A percentile compares a stretch with the other conserved stretches of the same genome.
Conservation (phyloP, 92 coral and sea anemone genomes). For the Anthopleura xanthogrammica region DNA sequence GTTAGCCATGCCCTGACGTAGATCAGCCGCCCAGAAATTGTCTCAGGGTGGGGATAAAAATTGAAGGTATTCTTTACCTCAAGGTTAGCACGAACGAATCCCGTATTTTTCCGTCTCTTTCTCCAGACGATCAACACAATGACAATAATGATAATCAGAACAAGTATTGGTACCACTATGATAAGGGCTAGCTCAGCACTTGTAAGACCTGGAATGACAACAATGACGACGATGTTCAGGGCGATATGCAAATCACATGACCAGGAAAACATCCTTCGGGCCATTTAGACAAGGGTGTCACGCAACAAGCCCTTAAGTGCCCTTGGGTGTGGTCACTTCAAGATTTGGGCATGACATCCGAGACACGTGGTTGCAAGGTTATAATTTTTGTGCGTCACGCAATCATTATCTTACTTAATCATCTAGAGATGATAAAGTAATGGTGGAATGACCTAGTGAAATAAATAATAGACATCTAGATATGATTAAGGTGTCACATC, state of each 20-base stretch:
- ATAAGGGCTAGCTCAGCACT: constrained; percentile 52
- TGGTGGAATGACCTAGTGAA: too few species aligned
- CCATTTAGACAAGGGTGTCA: too few species aligned
- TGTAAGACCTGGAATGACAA: constrained; percentile 35
- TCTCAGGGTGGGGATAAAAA: too few species aligned
- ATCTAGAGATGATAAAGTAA: too few species aligned
- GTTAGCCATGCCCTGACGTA: too few species aligned
- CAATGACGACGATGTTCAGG: not conserved
- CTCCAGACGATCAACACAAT: constrained; percentile 48
- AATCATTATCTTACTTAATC: too few species aligned
- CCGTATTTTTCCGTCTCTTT: constrained; percentile 30
- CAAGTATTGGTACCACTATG: constrained; percentile 58
- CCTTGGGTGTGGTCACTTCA: too few species aligned
- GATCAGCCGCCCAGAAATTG: too few species aligned
- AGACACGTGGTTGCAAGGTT: not conserved
- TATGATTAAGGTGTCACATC: too few species aligned
- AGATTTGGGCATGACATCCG: too few species aligned
- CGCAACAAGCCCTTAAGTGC: too few species aligned
- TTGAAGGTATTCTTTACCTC: not conserved
- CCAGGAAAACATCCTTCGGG: not conserved
- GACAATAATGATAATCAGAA: constrained; percentile 39
- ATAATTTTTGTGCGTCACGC: not conserved
- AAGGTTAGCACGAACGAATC: not conserved
- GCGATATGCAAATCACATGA: not conserved
- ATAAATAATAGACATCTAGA: too few species aligned